Base-by-base conservation (phyloP, 2,113 vertebrate species). In the Anarhynchus alexandrinus region DNA sequence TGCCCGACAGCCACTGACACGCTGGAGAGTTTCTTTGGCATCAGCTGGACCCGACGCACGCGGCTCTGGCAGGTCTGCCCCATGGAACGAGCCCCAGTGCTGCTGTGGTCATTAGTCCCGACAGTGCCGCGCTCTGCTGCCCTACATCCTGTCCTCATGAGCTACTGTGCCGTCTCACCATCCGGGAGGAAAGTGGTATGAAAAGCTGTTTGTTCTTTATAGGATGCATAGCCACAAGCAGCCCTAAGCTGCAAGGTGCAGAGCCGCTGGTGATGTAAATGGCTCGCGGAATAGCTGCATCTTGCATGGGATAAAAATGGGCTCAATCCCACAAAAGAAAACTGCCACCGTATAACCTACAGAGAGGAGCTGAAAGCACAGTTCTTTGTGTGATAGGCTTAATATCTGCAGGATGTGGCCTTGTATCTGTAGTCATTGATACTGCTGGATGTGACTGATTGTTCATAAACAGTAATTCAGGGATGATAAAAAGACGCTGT, bases 31-130 rank as follows among this genome's bases (percentile, higher is more conserved):
- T 77, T 21, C 74, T 36, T 14, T 6, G 66, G 71, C 34, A 52
- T 30, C 32, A 15, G 36, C 0, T 1, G 9, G 42, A 40, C 38
- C 54, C 3, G 1, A 6, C 0, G 3, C 22, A 4, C 2, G 0
- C 0, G 8, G 57, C 18, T 61, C 20, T 6, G 3, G 14, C 34
- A 4, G 38, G 10, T 55, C 40, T 54, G 80, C 62, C 45, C 9
- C 10, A 27, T 0, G 3, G 15, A 30, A 9, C 3, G 42, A 34
- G 70, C 52, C 62, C 86, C 1, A 6, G 2, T 23, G 26, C 49
- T 36, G 26, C 84, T 45, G 67, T 6, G 6, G 9, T 32, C 62
- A 22, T 16, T 16, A 15, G 36, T 25, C 12, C 55, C 3, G 12
- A 12, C 10, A 19, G n/a, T 34, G 61, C 20, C 11, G 49, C 12